Base-by-base conservation (phyloP, 2,888 invertebrate species). In the Temnothorax unifasciatus region DNA sequence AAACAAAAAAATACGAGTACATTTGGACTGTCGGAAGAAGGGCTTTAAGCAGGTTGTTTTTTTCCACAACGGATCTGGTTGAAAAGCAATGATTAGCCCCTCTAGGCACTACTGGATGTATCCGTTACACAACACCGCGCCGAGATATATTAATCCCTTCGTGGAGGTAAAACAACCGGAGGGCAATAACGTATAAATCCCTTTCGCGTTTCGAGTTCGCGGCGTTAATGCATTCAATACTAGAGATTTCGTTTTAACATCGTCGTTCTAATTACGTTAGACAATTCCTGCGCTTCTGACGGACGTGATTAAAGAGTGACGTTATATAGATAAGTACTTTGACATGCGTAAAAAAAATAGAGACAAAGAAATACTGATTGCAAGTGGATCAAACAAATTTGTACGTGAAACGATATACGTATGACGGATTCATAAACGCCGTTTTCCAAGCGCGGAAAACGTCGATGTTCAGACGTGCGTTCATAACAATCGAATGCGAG, bases 131-230 rank as follows among this genome's bases (percentile, higher is more conserved):
- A 21, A 79, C 57, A 57, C 77, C 77, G 34, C 6, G 50, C 13
- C 59, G 38, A 71, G 50, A 71, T 81, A 71, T 81, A 81, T 81
- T 71, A 81, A 81, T 81, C 71, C 79, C 71, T 81, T 47, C 71
- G 47, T 79, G 57, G 34, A 13, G 47, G 38, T 69, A 69, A 79
- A 79, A 79, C 69, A 69, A n/a, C 59, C 59, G 38, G 59, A 21
- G 77, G 59, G 59, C 59, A 79, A 38, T 59, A 71, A 81, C 71
- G 38, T 15, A n/a, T 50, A 50, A 71, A 81, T 38, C 59, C 71
- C 71, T 61, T 71, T 59, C 8, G 47, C 71, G 34, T 59, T 47
- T 69, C 71, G 59, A 79, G 59, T 38, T 61, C 71, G 34, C 25
- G 44, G 18, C 71, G 25, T 81, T 71, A 71, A 69, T 57, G 21